phyloP scores from a whole-genome alignment of 1,140 invertebrate genomes.

The Drosophila ficusphila region DNA sequence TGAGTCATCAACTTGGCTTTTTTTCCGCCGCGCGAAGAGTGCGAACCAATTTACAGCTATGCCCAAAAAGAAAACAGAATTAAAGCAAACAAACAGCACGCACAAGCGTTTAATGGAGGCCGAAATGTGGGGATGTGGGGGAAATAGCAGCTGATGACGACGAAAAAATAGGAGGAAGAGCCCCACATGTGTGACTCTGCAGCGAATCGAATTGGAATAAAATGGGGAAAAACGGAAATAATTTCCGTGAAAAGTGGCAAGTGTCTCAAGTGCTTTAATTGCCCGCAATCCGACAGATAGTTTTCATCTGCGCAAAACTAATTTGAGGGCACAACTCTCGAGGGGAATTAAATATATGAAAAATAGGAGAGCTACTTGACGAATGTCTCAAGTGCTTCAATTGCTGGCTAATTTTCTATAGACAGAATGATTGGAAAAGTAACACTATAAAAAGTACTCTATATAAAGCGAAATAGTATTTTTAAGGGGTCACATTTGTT shows the following conservation, averaged over 20 bases:
- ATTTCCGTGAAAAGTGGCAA: conserved; percentile 32
- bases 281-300: conserved; percentile 37
- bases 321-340: conserved; percentile 28
- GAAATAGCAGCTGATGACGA: conserved; percentile 6
- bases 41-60: conserved; percentile 59
- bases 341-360: conserved; percentile 32
- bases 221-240: conserved; percentile 48
- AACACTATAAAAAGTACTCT: background rate
- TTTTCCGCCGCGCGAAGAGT: conserved; percentile 19
- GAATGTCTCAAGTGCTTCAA: conserved; percentile 29
- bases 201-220: conserved; percentile 36
- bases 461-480: too few species aligned
- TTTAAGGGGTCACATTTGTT: background rate
- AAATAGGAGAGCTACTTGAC: conserved; percentile 11
- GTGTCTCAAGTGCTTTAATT: conserved; percentile 62
- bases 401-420: background rate
- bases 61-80: conserved; percentile 41
- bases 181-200: conserved; percentile 7
- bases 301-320: conserved; percentile 36
- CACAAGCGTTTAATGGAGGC: conserved; percentile 61
- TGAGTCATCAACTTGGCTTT: conserved; percentile 46
- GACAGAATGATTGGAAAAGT: background rate
- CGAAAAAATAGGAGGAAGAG: conserved; percentile 22
- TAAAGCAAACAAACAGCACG: conserved; percentile 64
- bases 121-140: conserved; percentile 16